Conservation (phyloP, 2,797 vertebrate genomes). For the Lepidocolaptes lacrymiger region DNA sequence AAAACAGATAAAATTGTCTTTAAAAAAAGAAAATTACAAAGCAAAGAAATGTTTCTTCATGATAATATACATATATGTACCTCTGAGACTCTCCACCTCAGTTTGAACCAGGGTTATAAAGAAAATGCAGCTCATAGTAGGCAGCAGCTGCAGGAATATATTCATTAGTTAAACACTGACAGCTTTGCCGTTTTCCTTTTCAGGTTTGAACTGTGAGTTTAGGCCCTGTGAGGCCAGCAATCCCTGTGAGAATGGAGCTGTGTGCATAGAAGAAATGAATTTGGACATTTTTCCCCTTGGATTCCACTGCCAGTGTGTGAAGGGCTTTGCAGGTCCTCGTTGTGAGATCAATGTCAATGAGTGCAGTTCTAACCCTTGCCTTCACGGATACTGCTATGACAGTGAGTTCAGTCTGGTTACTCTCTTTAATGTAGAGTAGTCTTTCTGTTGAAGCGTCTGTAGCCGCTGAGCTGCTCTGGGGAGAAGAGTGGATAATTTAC, state of each 20-base stretch:
- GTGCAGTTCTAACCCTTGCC: conserved; percentile 83
- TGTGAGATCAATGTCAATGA: conserved; percentile 87
- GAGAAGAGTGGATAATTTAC: conserved; percentile 18
- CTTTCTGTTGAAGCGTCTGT: conserved; percentile 25
- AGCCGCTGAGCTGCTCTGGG: conserved; percentile 44
- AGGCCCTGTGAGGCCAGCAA: conserved; percentile 81
- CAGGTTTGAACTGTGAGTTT: conserved; percentile 84
- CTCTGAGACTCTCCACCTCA: not conserved
- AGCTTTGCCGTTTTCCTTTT: conserved; percentile 49
- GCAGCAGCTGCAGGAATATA: not conserved
- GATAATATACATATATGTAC: not conserved
- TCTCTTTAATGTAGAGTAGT: not conserved
- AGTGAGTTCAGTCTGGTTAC: conserved; percentile 70
- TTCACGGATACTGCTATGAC: conserved; percentile 85
- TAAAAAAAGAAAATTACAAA: not conserved
- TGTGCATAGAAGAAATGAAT: conserved; percentile 82
- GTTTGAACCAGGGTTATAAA: not conserved
- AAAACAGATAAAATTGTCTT: not conserved
- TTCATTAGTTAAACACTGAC: conserved; percentile 24
- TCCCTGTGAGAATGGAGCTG: conserved; percentile 83
- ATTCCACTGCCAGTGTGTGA: conserved; percentile 81
- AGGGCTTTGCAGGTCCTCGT: conserved; percentile 80
- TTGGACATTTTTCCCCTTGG: conserved; percentile 79
- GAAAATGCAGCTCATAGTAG: conserved; percentile 16
- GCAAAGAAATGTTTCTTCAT: not conserved